Percentiles rank a stretch among this genome's conserved stretches.
Evolutionary conservation across 2,888 invertebrate species (phyloP).

Genomic region (Steromphala cineraria): DNA sequence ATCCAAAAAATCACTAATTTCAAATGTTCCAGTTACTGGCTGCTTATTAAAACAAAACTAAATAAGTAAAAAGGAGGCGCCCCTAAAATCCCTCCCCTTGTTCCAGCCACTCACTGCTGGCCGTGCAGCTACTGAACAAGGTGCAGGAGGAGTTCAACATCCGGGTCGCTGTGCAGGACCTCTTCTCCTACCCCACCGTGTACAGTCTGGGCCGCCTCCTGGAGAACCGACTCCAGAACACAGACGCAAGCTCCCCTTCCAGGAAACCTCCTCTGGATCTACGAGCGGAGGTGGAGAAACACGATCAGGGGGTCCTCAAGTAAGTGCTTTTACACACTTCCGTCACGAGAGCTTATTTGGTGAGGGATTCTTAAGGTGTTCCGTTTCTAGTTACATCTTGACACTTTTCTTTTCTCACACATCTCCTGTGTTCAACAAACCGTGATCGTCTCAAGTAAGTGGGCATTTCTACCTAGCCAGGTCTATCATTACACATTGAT

Average conservation of each 20-base stretch:
- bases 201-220: conserved; percentile 68
- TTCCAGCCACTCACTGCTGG: conserved; percentile 74
- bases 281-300: conserved; percentile 69
- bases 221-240: conserved; percentile 54
- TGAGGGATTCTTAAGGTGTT: too few relatives aligned
- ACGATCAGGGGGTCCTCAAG: conserved; percentile 69
- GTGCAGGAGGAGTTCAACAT: conserved; percentile 64
- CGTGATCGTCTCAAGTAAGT: too few relatives aligned
- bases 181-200: conserved; percentile 74
- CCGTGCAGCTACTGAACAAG: conserved; percentile 71
- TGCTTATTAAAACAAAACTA: not conserved
- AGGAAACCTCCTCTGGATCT: conserved; percentile 61
- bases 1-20: too few relatives aligned
- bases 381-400: too few relatives aligned
- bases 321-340: too few relatives aligned
- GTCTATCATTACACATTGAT: too few relatives aligned
- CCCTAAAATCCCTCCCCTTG: not conserved
- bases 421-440: too few relatives aligned
- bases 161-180: conserved; percentile 71
- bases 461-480: not conserved
- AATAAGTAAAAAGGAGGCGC: not conserved
- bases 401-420: too few relatives aligned
- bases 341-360: too few relatives aligned
- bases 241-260: conserved; percentile 13
- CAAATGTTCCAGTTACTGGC: too few relatives aligned